Conservation (phyloP, 2,888 invertebrate species). For the Empis livida region DNA sequence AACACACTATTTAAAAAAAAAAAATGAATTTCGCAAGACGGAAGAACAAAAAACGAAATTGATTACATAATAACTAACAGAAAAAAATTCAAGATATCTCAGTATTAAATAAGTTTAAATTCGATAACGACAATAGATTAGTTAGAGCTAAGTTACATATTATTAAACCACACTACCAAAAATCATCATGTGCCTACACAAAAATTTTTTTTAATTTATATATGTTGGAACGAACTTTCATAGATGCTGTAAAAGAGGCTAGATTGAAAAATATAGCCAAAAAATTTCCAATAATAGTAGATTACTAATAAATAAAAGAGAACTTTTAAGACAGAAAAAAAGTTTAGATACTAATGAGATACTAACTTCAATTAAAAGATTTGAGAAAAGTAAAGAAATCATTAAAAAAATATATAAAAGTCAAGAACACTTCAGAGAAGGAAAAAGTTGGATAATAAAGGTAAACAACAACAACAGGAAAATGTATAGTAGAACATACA, state of each 20-base stretch:
- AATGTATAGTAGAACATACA: no score
- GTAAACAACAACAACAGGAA: not conserved
- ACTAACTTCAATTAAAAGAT: not conserved
- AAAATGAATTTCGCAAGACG: not conserved
- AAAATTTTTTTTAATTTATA: not conserved
- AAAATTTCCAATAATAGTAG: not conserved
- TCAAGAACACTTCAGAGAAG: conserved; percentile 3
- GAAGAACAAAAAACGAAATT: not conserved
- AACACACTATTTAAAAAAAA: not conserved
- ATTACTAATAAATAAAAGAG: conserved; percentile 1
- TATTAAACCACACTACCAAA: not conserved
- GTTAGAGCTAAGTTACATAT: conserved; percentile 1
- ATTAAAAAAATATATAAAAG: not conserved
- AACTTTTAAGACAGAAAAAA: not conserved
- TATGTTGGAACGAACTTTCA: not conserved
- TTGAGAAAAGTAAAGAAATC: not conserved
- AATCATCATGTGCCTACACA: not conserved
- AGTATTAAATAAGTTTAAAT: not conserved
- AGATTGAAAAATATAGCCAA: not conserved
- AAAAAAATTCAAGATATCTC: conserved; percentile 4
- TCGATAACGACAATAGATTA: not conserved
- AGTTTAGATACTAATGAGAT: not conserved
- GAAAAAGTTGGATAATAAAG: not conserved
- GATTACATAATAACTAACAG: conserved; percentile 4
- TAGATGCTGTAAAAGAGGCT: not conserved